Conservation (phyloP, 2,888 invertebrate species). For the Hipparchia semele region DNA sequence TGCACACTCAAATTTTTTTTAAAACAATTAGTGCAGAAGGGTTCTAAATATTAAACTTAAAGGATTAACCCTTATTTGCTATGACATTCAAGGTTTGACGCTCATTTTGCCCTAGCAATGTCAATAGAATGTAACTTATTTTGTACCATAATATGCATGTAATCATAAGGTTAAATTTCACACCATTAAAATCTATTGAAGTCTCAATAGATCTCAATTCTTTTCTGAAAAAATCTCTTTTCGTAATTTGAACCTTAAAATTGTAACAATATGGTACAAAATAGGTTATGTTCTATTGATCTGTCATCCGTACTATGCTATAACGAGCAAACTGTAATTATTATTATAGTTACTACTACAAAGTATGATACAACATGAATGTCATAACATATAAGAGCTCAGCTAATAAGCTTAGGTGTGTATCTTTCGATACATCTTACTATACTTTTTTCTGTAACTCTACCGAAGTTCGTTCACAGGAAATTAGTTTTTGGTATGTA, state of each 20-base stretch:
- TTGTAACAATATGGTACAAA: no score
- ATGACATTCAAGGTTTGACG: neutral
- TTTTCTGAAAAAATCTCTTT: no score
- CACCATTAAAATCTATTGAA: no score
- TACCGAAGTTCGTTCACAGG: slow-evolving; percentile 8
- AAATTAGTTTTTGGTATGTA: slow-evolving; percentile 14
- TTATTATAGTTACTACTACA: neutral
- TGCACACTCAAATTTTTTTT: slow-evolving; percentile 7
- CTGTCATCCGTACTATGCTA: no score
- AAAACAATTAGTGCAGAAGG: neutral
- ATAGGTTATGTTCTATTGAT: no score
- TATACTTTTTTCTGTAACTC: neutral
- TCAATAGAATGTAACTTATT: no score
- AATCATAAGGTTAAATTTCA: no score
- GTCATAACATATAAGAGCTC: neutral
- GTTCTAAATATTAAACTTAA: slow-evolving; percentile 3
- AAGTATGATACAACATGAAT: neutral
- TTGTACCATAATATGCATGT: no score
- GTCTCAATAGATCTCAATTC: no score
- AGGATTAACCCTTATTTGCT: slow-evolving; percentile 11
- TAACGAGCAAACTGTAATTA: no score
- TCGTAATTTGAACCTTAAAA: no score
- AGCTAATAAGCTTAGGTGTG: slow-evolving; percentile 13
- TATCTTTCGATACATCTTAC: slow-evolving; percentile 25
- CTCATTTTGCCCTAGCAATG: neutral